Evolutionary conservation across 2,888 invertebrate genomes (phyloP).

Genomic region (Busseola fusca): DNA sequence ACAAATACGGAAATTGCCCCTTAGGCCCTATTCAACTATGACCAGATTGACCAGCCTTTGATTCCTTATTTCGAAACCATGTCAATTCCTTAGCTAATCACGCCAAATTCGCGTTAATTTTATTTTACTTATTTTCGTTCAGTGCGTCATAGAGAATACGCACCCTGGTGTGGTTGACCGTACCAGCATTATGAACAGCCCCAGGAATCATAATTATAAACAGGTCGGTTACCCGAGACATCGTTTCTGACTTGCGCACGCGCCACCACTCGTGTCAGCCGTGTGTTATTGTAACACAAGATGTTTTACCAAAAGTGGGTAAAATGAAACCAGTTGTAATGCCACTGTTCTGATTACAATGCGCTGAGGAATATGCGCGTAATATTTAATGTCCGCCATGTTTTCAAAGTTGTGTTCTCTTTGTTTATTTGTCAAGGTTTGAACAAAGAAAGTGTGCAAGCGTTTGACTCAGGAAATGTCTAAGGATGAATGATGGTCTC

Average conservation of each 20-base stretch:
- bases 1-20: too few relatives aligned
- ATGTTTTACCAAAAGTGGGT: conserved; percentile 61
- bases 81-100: too few relatives aligned
- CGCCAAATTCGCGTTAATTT: too few relatives aligned
- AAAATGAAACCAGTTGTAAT: conserved; percentile 60
- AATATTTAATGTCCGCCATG: conserved; percentile 26
- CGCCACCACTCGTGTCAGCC: conserved; percentile 55
- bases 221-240: conserved; percentile 53
- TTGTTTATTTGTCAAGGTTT: conserved; percentile 6
- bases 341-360: conserved; percentile 50
- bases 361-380: conserved; percentile 30
- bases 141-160: too few relatives aligned
- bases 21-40: too few relatives aligned
- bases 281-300: conserved; percentile 67
- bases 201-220: conserved; percentile 48
- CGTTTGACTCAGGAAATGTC: conserved; percentile 9
- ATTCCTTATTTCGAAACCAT: too few relatives aligned
- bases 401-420: conserved; percentile 1
- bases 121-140: too few relatives aligned
- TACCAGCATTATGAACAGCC: conserved; percentile 7
- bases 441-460: conserved; percentile 19
- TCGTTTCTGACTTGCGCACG: conserved; percentile 64
- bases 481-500: background rate
- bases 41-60: too few relatives aligned
- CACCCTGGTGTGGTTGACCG: background rate